phyloP scores from a whole-genome alignment of 2,113 vertebrate genomes.

The Perca schrenkii region DNA sequence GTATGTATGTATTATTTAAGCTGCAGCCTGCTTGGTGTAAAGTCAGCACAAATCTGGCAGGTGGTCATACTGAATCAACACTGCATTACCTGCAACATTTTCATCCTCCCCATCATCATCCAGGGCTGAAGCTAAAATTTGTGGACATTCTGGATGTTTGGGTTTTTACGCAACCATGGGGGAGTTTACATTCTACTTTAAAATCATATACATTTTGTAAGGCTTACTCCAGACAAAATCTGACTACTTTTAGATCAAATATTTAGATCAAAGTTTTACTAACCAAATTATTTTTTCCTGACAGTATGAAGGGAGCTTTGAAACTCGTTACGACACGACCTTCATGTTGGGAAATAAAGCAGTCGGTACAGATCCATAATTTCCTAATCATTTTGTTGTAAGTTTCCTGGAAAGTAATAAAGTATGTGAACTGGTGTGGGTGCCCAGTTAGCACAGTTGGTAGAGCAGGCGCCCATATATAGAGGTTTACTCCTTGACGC shows the following conservation, averaged over 20 bases:
- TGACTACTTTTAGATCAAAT: not conserved
- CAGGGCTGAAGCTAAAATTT: not conserved
- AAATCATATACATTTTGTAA: not conserved
- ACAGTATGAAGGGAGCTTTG: not conserved
- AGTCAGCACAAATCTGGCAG: constrained; percentile 23
- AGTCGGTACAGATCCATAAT: not conserved
- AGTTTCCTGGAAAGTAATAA: not conserved
- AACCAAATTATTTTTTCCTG: not conserved
- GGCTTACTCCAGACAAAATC: not conserved
- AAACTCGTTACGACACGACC: not conserved
- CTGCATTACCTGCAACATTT: not conserved
- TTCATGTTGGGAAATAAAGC: not conserved
- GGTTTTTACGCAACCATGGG: not conserved
- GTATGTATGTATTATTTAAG: constrained; percentile 3
- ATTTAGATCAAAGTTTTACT: not conserved
- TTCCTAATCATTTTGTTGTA: not conserved
- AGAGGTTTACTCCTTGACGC: too few species aligned
- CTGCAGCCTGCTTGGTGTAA: not conserved
- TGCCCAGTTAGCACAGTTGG: too few species aligned
- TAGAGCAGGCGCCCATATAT: too few species aligned
- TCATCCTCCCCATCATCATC: not conserved
- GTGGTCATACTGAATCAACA: constrained; percentile 10
- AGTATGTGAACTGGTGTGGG: not conserved
- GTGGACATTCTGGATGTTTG: not conserved
- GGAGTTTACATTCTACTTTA: not conserved